Evolutionary conservation across 2,113 vertebrate genomes (phyloP), one percentile per base, ranked within the genome.

Genomic region (Scophthalmus maximus): DNA sequence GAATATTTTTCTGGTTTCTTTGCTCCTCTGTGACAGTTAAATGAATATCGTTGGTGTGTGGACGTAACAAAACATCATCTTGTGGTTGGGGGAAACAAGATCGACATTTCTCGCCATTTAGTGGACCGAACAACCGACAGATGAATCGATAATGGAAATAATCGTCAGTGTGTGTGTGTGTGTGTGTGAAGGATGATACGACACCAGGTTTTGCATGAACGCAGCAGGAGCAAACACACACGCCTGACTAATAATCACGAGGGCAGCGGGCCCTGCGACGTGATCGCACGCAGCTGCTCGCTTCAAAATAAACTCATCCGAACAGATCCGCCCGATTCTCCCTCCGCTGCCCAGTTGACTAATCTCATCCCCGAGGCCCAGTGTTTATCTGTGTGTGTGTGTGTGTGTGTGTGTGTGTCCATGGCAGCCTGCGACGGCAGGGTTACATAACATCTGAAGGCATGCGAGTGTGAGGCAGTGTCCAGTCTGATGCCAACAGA

Each of bases 171-270:
- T n/a, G n/a, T n/a, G n/a, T n/a, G n/a, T n/a, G n/a, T n/a, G n/a
- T n/a, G n/a, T n/a, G n/a, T n/a, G n/a, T n/a, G n/a, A n/a, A n/a
- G n/a, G n/a, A n/a, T n/a, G n/a, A n/a, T n/a, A n/a, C n/a, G n/a
- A n/a, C n/a, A n/a, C n/a, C n/a, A n/a, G n/a, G n/a, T n/a, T n/a
- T n/a, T n/a, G n/a, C n/a, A n/a, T n/a, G n/a, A n/a, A n/a, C n/a
- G n/a, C n/a, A 4, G 30, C 30, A 8, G 30, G 30, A 38, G 12
- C 36, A 38, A 12, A 38, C 8, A 38, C 36, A n/a, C 36, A 11
- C 12, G 36, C 22, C 3, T 78, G 82, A 79, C 68, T 82, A 46
- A 74, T 53, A 49, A 65, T 79, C 85, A 87, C 76, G 82, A 71
- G 82, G 84, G 68, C 38, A 51, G 76, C 46, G 47, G 36, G 61